A percentile compares a stretch with the other conserved stretches of the same genome.
Evolutionary conservation across 2,113 vertebrate species (phyloP).

Genomic region (Formicarius rufipectus): DNA sequence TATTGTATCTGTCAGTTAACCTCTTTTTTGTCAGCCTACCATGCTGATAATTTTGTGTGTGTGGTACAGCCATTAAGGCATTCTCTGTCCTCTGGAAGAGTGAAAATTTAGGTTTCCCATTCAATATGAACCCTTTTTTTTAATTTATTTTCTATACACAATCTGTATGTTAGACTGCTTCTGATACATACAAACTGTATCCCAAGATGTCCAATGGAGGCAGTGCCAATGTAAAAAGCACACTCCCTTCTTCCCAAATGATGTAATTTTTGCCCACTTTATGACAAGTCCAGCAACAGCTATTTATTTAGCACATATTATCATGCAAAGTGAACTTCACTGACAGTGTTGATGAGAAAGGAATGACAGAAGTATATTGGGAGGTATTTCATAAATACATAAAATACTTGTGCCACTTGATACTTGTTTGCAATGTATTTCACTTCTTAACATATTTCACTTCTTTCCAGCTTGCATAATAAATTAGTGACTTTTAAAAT

Average conservation of each 20-base stretch:
- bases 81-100: conserved; percentile 5
- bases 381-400: background rate
- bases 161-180: background rate
- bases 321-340: background rate
- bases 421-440: conserved; percentile 1
- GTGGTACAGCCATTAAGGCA: background rate
- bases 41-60: background rate
- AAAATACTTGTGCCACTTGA: background rate
- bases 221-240: background rate
- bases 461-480: conserved; percentile 27
- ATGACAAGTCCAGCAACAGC: background rate
- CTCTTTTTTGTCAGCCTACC: conserved; percentile 38
- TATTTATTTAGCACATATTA: background rate
- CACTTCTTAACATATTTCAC: background rate
- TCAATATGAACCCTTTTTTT: background rate
- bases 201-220: background rate
- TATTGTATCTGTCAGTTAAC: conserved; percentile 49
- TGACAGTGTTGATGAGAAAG: background rate
- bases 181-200: background rate
- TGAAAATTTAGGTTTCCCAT: background rate
- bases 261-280: background rate
- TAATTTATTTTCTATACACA: background rate
- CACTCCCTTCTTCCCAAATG: background rate
- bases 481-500: conserved; percentile 22
- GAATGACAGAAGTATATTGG: background rate